These are phyloP conservation scores for Bombycilla garrulus DNA, from an alignment of 2,113 vertebrate species.

Conservation along the genomic window DNA sequence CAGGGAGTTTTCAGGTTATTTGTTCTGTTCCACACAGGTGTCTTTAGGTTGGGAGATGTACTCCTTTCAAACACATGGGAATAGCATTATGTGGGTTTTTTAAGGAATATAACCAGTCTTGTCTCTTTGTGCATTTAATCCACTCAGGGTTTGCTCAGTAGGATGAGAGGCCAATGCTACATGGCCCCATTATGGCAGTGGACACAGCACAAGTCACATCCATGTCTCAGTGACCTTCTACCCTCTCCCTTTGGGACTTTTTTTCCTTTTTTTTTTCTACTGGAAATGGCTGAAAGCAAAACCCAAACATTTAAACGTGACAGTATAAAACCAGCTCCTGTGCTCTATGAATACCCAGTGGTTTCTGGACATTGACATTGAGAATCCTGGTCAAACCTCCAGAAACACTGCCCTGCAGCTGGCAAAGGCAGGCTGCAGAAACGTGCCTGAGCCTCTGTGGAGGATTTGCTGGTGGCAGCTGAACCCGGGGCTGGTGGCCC, in stretches of 20 bases:
- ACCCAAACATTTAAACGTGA: background rate
- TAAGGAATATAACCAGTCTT: background rate
- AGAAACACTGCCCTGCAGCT: background rate
- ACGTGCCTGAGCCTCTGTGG: background rate
- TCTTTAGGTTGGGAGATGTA: background rate
- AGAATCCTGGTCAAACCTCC: background rate
- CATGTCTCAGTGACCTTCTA: background rate
- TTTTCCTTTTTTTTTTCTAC: background rate
- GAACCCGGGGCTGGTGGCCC: fast-evolving
- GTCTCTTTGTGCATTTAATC: background rate
- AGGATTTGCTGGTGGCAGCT: background rate
- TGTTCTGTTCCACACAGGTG: background rate
- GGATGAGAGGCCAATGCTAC: background rate
- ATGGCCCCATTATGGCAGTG: background rate
- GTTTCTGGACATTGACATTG: background rate
- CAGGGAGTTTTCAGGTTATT: background rate
- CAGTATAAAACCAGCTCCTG: background rate
- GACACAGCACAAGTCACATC: background rate
- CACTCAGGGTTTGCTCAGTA: background rate
- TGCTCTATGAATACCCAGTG: background rate
- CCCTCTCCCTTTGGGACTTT: background rate
- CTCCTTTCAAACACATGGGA: background rate
- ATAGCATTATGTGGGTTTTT: fast-evolving
- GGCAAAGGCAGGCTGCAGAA: background rate
- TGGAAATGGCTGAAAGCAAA: background rate